These are phyloP conservation scores for Microcebus tavaratra DNA, from an alignment of 2,113 vertebrate genomes.

Conservation along the genomic window DNA sequence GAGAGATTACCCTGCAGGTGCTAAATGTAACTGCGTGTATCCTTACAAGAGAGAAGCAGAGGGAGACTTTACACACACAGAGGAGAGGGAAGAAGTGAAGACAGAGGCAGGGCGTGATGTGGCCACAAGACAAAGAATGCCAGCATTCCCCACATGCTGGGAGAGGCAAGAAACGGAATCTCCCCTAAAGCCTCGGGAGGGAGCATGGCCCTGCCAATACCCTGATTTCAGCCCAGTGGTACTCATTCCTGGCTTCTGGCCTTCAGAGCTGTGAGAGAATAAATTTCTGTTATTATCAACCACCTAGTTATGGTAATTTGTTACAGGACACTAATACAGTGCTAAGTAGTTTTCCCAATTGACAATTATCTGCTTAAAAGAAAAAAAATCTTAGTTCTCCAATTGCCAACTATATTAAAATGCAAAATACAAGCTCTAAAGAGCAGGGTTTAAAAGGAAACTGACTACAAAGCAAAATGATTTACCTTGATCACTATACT, in stretches of 20 bases:
- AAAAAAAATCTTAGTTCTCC: not conserved
- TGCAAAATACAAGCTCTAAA: not conserved
- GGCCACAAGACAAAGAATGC: not conserved
- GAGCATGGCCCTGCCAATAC: too few relatives aligned
- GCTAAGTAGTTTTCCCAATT: not conserved
- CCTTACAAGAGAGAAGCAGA: not conserved
- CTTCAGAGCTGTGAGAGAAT: not conserved
- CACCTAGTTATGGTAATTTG: not conserved
- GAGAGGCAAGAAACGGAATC: not conserved
- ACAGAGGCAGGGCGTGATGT: not conserved
- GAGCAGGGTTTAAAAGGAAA: not conserved
- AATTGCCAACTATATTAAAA: not conserved
- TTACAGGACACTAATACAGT: not conserved
- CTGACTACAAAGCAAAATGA: not conserved
- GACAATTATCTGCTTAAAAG: conserved; percentile 9
- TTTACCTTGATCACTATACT: not conserved
- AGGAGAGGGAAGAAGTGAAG: not conserved
- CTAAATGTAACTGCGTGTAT: not conserved
- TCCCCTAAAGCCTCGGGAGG: too few relatives aligned
- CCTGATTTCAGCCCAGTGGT: too few relatives aligned
- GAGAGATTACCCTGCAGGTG: not conserved
- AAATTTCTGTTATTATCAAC: not conserved
- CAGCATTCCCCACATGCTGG: not conserved
- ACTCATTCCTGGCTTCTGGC: not conserved
- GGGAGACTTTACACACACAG: not conserved